Evolutionary conservation across 2,797 vertebrate species (phyloP), one percentile per base, ranked within the genome.

Genomic region (Xiphophorus birchmanni): DNA sequence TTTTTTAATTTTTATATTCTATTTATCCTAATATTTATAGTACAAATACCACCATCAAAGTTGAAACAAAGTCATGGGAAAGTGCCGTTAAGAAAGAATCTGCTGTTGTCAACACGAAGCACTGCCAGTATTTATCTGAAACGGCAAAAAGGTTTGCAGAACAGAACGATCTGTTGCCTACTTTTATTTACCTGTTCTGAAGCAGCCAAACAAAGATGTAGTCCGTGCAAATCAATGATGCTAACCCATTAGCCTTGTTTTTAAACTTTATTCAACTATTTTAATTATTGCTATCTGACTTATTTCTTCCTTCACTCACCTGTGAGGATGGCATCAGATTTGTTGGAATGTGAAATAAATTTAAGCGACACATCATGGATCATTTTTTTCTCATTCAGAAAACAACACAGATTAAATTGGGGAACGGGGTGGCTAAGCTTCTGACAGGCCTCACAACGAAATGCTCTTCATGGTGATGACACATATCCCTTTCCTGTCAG

Each of bases 401-500:
- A 44, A 5, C 10, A n/a, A 44, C 10, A 71, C 35, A 50, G 29
- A 73, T 65, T 58, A 42, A 17, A 45, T 0, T 10, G 35, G 48
- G 13, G 67, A 67, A 32, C 26, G 23, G 23, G 2, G 29, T 44
- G 17, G 26, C 26, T 45, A 12, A 32, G 23, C 18, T 11, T 21
- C 32, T 76, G 47, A 63, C 17, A 73, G 40, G 3, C 48, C 10
- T 37, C 63, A 72, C n/a, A 69, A 74, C 42, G 54, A 40, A 23
- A 52, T 44, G 47, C 63, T 42, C 73, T 52, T 18, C 0, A 17
- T 23, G 17, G 2, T 9, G 42, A 76, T 63, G 35, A 69, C 37
- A 35, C 32, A 13, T 65, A 52, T 80, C 82, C 67, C 52, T 81
- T 91, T 83, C 77, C 83, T 80, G 75, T 79, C 1, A 18, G 75